A percentile compares a stretch with the other conserved stretches of the same genome.
phyloP scores from a whole-genome alignment of 2,797 vertebrate genomes.

The Intellagama lesueurii region DNA sequence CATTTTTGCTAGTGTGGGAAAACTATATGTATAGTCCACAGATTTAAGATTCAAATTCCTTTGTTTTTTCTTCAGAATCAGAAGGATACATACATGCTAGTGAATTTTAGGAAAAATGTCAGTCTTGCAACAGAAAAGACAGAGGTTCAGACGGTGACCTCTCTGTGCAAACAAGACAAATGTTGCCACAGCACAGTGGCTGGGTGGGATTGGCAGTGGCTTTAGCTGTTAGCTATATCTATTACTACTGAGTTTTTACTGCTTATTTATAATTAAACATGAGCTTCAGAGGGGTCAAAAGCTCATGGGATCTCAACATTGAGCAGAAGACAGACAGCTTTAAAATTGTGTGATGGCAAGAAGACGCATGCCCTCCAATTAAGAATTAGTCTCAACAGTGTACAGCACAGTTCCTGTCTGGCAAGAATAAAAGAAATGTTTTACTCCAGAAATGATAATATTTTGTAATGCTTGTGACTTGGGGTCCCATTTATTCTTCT shows the following conservation, averaged over 20 bases:
- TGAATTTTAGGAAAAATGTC: conserved; percentile 5
- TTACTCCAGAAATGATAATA: too few species aligned
- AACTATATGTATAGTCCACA: neutral
- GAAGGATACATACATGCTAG: conserved; percentile 11
- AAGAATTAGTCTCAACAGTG: neutral
- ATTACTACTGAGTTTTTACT: neutral
- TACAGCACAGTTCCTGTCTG: neutral
- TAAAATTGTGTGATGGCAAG: neutral
- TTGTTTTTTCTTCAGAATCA: conserved; percentile 6
- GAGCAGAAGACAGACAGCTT: neutral
- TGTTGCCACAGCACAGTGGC: neutral
- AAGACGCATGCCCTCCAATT: conserved; percentile 9
- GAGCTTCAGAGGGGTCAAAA: neutral
- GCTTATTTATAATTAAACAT: neutral
- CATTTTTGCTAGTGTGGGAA: conserved; percentile 12
- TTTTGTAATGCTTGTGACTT: too few species aligned
- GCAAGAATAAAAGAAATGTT: neutral
- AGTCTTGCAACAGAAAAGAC: neutral
- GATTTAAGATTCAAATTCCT: conserved; percentile 16
- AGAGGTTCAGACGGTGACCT: conserved; percentile 3
- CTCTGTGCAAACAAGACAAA: neutral
- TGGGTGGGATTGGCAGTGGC: neutral
- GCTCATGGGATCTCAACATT: conserved; percentile 4
- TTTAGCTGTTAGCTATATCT: neutral
- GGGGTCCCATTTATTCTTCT: too few species aligned